Evolutionary conservation across 2,113 vertebrate species (phyloP).

Genomic region (Trinectes maculatus): DNA sequence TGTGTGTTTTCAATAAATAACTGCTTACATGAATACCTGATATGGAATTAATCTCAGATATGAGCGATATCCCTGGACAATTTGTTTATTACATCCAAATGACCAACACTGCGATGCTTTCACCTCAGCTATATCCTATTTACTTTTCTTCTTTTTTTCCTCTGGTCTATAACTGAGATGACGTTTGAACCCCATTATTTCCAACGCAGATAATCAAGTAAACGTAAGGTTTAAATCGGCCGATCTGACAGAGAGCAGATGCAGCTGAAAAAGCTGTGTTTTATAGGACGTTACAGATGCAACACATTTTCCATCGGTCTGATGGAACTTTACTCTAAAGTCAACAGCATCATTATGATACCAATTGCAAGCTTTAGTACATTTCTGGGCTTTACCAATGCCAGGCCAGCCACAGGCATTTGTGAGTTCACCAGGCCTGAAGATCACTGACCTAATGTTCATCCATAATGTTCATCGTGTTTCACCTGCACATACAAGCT

Average conservation of each 20-base stretch:
- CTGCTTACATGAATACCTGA: neutral
- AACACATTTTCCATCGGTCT: constrained; percentile 21
- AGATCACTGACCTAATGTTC: constrained; percentile 30
- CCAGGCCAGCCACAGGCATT: constrained; percentile 34
- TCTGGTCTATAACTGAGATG: neutral
- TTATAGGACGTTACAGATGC: neutral
- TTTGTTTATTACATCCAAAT: neutral
- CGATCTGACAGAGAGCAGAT: constrained; percentile 12
- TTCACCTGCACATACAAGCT: constrained; percentile 62
- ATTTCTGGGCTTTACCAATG: neutral
- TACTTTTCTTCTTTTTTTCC: neutral
- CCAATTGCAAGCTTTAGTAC: neutral
- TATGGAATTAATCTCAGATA: neutral
- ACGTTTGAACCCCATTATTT: neutral
- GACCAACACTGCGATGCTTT: neutral
- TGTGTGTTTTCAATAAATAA: neutral
- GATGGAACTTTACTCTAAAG: neutral
- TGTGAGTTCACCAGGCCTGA: constrained; percentile 35
- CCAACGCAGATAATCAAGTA: neutral
- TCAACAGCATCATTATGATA: constrained; percentile 21
- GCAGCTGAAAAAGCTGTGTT: constrained; percentile 1
- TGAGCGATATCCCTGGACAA: neutral
- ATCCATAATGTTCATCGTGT: constrained; percentile 41
- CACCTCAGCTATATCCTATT: neutral
- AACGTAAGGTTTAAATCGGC: neutral